Percentiles rank a stretch among this genome's conserved stretches.
Conservation (phyloP, 2,113 vertebrate species). For the Neofelis nebulosa region DNA sequence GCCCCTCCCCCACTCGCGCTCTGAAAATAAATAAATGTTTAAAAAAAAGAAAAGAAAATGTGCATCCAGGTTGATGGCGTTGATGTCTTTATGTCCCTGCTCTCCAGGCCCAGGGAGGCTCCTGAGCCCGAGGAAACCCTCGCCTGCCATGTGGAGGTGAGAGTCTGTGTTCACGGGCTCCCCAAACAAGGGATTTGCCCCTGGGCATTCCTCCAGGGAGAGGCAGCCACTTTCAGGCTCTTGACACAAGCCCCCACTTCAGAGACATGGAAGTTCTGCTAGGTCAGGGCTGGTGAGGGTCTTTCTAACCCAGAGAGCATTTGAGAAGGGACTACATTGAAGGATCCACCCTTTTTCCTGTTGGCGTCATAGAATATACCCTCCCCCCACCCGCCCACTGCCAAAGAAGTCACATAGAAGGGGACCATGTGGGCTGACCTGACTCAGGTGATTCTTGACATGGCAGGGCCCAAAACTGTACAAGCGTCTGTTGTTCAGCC, state of each 20-base stretch:
- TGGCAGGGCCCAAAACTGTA: not conserved
- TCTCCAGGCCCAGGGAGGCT: not conserved
- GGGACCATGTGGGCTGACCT: not conserved
- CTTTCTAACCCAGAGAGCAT: not conserved
- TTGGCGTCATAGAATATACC: not conserved
- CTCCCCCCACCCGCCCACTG: too few relatives aligned
- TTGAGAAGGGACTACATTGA: not conserved
- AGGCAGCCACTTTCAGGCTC: not conserved
- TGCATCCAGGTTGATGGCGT: not conserved
- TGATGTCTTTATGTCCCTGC: not conserved
- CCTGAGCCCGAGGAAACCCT: not conserved
- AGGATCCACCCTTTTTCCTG: not conserved
- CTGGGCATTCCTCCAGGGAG: not conserved
- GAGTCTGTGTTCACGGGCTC: not conserved
- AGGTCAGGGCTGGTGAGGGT: not conserved
- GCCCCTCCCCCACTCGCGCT: too few relatives aligned
- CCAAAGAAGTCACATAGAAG: not conserved
- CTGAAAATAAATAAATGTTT: not conserved
- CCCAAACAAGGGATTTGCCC: not conserved
- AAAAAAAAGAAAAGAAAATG: conserved; percentile 28
- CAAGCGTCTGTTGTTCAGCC: not conserved
- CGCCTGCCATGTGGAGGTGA: not conserved
- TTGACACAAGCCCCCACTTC: not conserved
- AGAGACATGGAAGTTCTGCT: not conserved
- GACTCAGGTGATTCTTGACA: not conserved